phyloP scores from a whole-genome alignment of 2,888 invertebrate genomes.

The Empis livida region DNA sequence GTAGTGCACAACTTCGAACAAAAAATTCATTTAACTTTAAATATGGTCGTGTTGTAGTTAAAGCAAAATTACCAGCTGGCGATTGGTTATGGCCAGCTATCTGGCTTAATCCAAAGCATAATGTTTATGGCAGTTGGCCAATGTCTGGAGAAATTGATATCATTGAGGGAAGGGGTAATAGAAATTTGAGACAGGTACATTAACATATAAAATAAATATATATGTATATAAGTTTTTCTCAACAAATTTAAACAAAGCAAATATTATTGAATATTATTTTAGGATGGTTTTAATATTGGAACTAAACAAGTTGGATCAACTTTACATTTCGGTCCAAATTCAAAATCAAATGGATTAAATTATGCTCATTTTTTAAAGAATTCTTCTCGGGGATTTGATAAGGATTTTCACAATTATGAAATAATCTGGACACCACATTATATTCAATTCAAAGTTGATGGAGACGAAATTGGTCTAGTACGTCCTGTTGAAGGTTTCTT shows the following conservation, averaged over 20 bases:
- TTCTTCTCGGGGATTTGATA: constrained; percentile 11
- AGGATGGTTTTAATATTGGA: constrained; percentile 43
- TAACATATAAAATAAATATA: no score
- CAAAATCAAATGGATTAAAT: constrained; percentile 40
- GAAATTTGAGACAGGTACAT: constrained; percentile 29
- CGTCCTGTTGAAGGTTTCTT: constrained; percentile 48
- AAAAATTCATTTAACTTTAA: constrained; percentile 49
- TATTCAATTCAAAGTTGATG: constrained; percentile 34
- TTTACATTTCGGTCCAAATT: constrained; percentile 53
- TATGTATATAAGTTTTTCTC: not conserved
- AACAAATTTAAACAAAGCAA: no score
- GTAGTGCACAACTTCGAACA: constrained; percentile 51
- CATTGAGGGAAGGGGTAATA: constrained; percentile 52
- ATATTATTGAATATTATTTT: no score
- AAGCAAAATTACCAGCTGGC: constrained; percentile 55
- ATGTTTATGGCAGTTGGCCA: constrained; percentile 53
- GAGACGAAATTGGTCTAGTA: constrained; percentile 39
- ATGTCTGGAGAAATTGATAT: constrained; percentile 61
- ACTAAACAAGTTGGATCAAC: constrained; percentile 46
- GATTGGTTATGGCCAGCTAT: constrained; percentile 50
- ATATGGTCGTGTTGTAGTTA: constrained; percentile 50
- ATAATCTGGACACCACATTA: constrained; percentile 48
- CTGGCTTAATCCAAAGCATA: constrained; percentile 52
- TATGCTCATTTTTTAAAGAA: constrained; percentile 25
- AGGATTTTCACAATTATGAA: constrained; percentile 47